phyloP scores from a whole-genome alignment of 2,888 invertebrate genomes.

The Tipula lateralis region DNA sequence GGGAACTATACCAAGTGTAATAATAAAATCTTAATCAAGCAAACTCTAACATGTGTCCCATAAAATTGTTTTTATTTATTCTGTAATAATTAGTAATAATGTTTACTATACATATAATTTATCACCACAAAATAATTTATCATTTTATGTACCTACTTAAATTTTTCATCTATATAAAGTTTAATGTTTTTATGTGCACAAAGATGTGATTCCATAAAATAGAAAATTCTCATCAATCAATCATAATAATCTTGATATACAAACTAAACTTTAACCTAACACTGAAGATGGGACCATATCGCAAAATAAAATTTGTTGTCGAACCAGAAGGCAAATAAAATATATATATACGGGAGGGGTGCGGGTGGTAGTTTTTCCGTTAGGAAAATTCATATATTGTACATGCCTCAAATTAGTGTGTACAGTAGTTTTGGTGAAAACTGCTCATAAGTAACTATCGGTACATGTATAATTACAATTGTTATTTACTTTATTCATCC shows the following conservation, averaged over 20 bases:
- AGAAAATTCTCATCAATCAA: neutral
- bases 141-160: neutral
- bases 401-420: neutral
- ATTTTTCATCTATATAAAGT: neutral
- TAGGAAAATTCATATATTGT: neutral
- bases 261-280: neutral
- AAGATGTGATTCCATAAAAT: neutral
- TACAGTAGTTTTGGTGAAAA: neutral
- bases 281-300: neutral
- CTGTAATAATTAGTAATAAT: neutral
- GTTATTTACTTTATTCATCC: neutral
- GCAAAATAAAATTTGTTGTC: neutral
- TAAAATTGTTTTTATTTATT: neutral
- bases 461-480: neutral
- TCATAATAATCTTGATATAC: neutral
- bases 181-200: too few relatives aligned
- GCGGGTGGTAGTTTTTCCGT: neutral
- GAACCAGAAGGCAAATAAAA: neutral
- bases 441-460: neutral
- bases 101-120: neutral
- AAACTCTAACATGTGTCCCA: neutral
- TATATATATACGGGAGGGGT: neutral
- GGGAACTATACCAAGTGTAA: too few relatives aligned
- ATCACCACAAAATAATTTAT: neutral
- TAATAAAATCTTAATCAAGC: neutral